A percentile compares a stretch with the other conserved stretches of the same genome.
phyloP scores from a whole-genome alignment of 2,113 vertebrate species.

The Ovibos moschatus region DNA sequence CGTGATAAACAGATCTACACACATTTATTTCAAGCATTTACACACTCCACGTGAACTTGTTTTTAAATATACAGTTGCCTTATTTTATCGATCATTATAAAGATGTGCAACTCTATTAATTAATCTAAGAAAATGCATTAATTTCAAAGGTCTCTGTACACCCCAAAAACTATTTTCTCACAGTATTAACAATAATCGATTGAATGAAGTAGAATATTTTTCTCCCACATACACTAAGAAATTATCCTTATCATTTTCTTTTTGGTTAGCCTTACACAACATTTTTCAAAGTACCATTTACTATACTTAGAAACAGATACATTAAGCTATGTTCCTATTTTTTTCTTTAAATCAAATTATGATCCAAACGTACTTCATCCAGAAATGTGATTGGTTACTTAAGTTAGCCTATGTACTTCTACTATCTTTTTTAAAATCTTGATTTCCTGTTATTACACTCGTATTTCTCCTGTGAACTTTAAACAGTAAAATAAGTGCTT shows the following conservation, averaged over 20 bases:
- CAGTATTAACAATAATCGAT: background rate
- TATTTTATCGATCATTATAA: background rate
- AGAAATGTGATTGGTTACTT: conserved; percentile 62
- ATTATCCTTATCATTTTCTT: conserved; percentile 30
- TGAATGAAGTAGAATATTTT: background rate
- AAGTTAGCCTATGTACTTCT: conserved; percentile 14
- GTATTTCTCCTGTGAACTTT: conserved; percentile 72
- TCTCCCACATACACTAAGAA: conserved; percentile 1
- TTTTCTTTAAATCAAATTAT: conserved; percentile 70
- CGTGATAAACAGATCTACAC: background rate
- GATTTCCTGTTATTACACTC: conserved; percentile 53
- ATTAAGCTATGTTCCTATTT: conserved; percentile 32
- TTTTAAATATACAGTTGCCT: conserved; percentile 4
- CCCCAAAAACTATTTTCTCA: conserved; percentile 14
- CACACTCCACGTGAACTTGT: background rate
- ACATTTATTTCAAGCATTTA: background rate
- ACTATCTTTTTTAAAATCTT: conserved; percentile 59
- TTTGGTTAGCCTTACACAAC: background rate
- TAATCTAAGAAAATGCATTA: background rate
- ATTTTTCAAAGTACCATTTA: conserved; percentile 20
- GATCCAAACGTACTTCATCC: conserved; percentile 44
- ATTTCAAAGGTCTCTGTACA: background rate
- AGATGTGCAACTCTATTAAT: background rate
- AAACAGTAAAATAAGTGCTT: conserved; percentile 72
- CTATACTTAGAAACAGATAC: conserved; percentile 35